phyloP scores from a whole-genome alignment of 2,888 invertebrate species.

The Chrysolina oricalcia region DNA sequence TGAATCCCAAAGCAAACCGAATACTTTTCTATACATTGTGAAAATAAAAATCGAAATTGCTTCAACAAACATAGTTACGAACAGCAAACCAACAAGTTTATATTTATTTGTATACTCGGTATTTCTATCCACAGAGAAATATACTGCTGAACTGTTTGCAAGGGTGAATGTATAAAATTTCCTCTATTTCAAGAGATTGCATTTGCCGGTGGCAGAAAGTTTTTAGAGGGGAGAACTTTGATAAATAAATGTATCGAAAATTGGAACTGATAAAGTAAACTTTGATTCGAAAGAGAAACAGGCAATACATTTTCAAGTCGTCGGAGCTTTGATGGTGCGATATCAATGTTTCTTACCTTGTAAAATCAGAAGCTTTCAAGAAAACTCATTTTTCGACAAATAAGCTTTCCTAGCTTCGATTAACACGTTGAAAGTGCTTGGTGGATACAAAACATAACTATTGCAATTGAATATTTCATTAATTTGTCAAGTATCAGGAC shows the following conservation, averaged over 20 bases:
- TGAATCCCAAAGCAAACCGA: neutral
- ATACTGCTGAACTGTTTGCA: constrained; percentile 9
- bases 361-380: neutral
- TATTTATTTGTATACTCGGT: constrained; percentile 46
- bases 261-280: constrained; percentile 35
- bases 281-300: constrained; percentile 7
- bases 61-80: constrained; percentile 43
- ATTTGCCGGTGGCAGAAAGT: constrained; percentile 36
- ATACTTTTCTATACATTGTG: constrained; percentile 27
- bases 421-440: no score
- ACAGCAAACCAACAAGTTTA: constrained; percentile 46
- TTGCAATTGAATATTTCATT: no score
- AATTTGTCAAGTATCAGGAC: no score
- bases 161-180: constrained; percentile 41
- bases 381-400: neutral
- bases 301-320: constrained; percentile 9
- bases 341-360: neutral
- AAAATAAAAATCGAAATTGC: constrained; percentile 49
- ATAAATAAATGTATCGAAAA: constrained; percentile 47
- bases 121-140: constrained; percentile 14
- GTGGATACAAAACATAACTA: neutral
- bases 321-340: constrained; percentile 13
- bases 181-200: constrained; percentile 42
- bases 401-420: neutral
- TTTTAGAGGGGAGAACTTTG: constrained; percentile 38